phyloP scores from a whole-genome alignment of 2,888 invertebrate genomes.

The Tenthredo livida region DNA sequence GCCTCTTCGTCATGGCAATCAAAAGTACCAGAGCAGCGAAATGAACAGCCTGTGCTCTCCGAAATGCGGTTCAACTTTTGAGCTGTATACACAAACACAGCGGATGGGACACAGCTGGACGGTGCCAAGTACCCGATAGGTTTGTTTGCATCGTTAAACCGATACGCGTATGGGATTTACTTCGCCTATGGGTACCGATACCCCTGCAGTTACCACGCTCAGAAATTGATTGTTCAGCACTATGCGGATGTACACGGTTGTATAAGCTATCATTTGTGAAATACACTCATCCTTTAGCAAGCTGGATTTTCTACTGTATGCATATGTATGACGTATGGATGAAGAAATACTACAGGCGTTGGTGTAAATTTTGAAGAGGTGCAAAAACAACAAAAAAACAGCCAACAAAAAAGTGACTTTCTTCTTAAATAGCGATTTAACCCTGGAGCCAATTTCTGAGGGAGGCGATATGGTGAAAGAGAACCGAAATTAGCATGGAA shows the following conservation, averaged over 20 bases:
- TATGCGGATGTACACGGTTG: neutral
- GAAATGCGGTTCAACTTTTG: constrained; percentile 43
- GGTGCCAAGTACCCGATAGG: constrained; percentile 19
- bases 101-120: constrained; percentile 21
- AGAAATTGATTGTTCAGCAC: constrained; percentile 20
- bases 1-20: neutral
- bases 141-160: constrained; percentile 30
- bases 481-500: constrained; percentile 34
- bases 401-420: neutral
- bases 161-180: constrained; percentile 32
- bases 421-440: neutral
- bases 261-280: neutral
- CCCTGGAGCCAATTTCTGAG: neutral
- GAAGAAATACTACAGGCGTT: neutral
- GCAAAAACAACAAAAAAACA: no score
- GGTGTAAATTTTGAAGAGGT: neutral
- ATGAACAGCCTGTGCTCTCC: constrained; percentile 5
- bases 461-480: neutral
- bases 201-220: neutral
- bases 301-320: neutral
- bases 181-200: neutral
- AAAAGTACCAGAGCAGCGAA: neutral
- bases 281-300: neutral
- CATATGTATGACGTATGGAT: neutral
- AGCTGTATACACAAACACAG: constrained; percentile 28